Evolutionary conservation across 2,113 vertebrate genomes (phyloP).

Genomic region (Ammospiza caudacuta): DNA sequence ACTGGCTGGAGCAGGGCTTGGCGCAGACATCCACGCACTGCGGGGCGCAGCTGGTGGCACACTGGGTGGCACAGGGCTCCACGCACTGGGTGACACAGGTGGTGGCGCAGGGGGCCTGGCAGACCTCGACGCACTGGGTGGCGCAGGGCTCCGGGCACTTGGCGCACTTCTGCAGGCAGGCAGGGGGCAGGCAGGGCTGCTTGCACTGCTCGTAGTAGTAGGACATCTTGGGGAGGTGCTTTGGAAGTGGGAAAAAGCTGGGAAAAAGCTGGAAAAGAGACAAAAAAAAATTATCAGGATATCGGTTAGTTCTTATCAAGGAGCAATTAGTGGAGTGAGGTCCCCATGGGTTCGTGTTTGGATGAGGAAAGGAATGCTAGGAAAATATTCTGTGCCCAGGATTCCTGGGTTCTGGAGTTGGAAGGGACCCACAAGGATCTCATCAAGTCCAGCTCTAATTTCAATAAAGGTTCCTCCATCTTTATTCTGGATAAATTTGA

Average conservation of each 20-base stretch:
- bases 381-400: rapidly evolving
- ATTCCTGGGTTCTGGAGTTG: neutral
- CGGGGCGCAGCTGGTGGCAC: neutral
- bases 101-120: too few species aligned
- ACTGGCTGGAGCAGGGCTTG: too few species aligned
- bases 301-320: rapidly evolving
- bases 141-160: neutral
- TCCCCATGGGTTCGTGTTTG: rapidly evolving
- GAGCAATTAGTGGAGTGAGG: rapidly evolving
- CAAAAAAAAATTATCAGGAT: neutral
- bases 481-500: too few species aligned
- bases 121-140: too few species aligned
- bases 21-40: neutral
- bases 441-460: rapidly evolving
- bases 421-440: neutral
- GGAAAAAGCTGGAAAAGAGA: neutral
- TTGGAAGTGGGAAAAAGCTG: neutral
- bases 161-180: neutral
- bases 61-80: neutral
- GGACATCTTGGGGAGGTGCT: neutral
- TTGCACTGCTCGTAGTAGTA: constrained; percentile 63
- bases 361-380: rapidly evolving
- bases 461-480: too few species aligned
- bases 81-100: neutral
- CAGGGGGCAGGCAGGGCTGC: constrained; percentile 50